Evolutionary conservation across 2,888 invertebrate species (phyloP), one percentile per base, ranked within the genome.

Genomic region (Chrysina gloriosa): DNA sequence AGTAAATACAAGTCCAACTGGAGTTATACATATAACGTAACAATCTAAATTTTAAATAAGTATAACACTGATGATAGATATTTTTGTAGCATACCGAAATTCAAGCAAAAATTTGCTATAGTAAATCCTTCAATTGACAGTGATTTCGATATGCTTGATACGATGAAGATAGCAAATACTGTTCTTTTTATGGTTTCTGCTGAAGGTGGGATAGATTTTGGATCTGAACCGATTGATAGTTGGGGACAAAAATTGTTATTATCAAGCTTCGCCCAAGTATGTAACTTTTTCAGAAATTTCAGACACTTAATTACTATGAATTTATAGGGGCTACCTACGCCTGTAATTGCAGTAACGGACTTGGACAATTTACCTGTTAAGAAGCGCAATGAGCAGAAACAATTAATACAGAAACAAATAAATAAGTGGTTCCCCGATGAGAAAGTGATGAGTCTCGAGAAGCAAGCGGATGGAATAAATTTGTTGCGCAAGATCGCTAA

Each of bases 91-190:
- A 79, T 94, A 71, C 92, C 94, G 7, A 88, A 94, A 71, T 94
- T 96, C 80, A 95, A 97, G 80, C 94, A 96, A 80, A 86, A 94
- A n/a, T 94, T 93, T 80, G 89, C 94, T 0, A 91, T 97, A 76
- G 84, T 95, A 34, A 85, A 89, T 5, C 94, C 96, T 9, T 88
- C 90, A 70, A 81, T 87, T 14, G 90, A 91, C 14, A 90, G 94
- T 82, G 88, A 95, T 42, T 89, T 92, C 80, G 89, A 89, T 21
- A 84, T 91, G 3, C 83, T 96, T 65, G 96, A 96, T 84, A 87
- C 91, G n/a, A 84, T 93, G 0, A 96, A 96, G 86, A 90, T 96
- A 3, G 91, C 95, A 21, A 96, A 97, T 79, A 93, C 93, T 1
- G 88, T 94, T 1, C 78, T 98, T 2, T 90, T 95, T 79, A 81